Evolutionary conservation across 2,888 invertebrate genomes (phyloP).

Genomic region (Flexamia atlantica): DNA sequence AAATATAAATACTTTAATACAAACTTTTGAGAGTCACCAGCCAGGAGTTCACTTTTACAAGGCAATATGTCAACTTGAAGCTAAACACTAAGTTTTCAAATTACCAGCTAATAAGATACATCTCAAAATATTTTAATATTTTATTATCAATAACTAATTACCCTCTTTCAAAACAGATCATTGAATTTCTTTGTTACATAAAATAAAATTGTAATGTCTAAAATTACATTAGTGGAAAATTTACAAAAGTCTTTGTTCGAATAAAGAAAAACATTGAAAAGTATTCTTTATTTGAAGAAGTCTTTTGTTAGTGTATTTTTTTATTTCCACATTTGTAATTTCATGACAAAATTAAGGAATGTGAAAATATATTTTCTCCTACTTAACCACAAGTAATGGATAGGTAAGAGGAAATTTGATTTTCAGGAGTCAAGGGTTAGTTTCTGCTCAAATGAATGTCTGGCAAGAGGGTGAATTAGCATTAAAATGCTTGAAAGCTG

Average conservation of each 20-base stretch:
- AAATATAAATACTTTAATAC: not conserved
- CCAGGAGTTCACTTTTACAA: not conserved
- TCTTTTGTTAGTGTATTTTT: not conserved
- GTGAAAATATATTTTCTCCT: not conserved
- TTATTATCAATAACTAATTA: not conserved
- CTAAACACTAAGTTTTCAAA: slow-evolving; percentile 54
- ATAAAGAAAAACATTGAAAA: not conserved
- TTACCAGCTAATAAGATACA: slow-evolving; percentile 24
- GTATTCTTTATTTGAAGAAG: slow-evolving; percentile 1
- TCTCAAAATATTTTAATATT: not conserved
- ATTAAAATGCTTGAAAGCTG: slow-evolving; percentile 43
- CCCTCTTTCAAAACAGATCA: slow-evolving; percentile 19
- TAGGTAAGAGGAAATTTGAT: not conserved
- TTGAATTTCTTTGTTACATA: not conserved
- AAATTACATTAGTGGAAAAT: not conserved
- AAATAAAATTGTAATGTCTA: not conserved
- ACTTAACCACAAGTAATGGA: slow-evolving; percentile 40
- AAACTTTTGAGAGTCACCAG: not conserved
- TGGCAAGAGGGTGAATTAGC: not conserved
- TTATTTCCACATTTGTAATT: not conserved
- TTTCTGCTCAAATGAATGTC: not conserved
- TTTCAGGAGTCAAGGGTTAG: not conserved
- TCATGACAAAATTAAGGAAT: not conserved
- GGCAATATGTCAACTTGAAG: not conserved
- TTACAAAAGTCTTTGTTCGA: not conserved